These are phyloP conservation scores for Apodemia zela DNA, from an alignment of 2,888 invertebrate genomes.

Conservation along the genomic window DNA sequence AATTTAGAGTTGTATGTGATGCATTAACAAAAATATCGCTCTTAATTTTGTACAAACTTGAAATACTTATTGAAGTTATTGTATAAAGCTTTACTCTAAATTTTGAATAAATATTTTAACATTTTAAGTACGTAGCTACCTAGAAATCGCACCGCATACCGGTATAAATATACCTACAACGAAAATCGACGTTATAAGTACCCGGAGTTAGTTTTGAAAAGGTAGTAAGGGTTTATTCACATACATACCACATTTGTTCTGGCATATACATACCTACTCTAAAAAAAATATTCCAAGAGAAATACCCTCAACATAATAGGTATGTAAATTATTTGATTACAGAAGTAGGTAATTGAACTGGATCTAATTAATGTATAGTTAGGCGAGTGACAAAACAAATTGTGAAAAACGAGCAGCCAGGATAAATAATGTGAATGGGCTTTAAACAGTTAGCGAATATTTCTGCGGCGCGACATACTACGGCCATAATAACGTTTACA, in stretches of 20 bases:
- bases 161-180: no score
- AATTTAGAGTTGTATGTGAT: background rate
- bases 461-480: background rate
- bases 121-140: no score
- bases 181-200: no score
- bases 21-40: background rate
- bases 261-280: no score
- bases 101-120: no score
- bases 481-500: slow-evolving; percentile 28
- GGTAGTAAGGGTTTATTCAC: background rate
- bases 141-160: no score
- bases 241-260: background rate
- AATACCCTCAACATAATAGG: no score
- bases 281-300: background rate
- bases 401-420: background rate
- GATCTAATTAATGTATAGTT: background rate
- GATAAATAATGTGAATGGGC: background rate
- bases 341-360: background rate
- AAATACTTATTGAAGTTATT: background rate
- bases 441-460: background rate
- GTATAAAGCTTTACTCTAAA: background rate
- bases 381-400: background rate
- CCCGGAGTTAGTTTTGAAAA: no score
- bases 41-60: background rate
- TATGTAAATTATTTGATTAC: no score